These are phyloP conservation scores for Phytoseiulus persimilis DNA, from an alignment of 2,888 invertebrate species.

Conservation along the genomic window DNA sequence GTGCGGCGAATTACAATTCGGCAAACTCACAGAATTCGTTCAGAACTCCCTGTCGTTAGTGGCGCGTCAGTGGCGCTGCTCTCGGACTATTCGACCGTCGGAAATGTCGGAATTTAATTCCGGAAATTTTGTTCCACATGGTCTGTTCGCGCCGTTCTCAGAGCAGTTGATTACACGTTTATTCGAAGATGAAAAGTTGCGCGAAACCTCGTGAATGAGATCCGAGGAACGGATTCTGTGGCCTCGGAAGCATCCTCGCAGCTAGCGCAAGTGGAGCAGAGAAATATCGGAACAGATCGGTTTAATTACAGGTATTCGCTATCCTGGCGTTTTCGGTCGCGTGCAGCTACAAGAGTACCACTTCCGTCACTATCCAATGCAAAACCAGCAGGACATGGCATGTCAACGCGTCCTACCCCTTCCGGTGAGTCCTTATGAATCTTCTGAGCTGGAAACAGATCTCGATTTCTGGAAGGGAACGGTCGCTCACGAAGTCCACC, in stretches of 20 bases:
- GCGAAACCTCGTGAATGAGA: too few species aligned
- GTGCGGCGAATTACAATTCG: background rate
- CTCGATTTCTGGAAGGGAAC: too few species aligned
- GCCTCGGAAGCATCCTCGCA: too few species aligned
- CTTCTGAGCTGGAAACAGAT: too few species aligned
- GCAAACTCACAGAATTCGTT: background rate
- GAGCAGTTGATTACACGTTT: too few species aligned
- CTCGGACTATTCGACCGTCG: background rate
- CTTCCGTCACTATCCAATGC: background rate
- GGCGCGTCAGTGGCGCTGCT: background rate
- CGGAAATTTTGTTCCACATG: background rate
- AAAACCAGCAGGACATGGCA: background rate
- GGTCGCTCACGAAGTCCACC: too few species aligned
- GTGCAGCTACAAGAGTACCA: background rate
- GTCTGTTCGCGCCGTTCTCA: too few species aligned
- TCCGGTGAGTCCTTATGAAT: background rate
- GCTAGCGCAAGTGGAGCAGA: too few species aligned
- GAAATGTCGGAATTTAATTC: background rate
- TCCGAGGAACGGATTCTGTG: too few species aligned
- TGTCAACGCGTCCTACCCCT: background rate
- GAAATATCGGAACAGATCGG: too few species aligned
- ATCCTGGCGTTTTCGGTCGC: background rate
- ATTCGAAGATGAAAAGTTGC: too few species aligned
- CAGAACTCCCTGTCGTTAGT: background rate
- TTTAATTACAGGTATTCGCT: background rate